Conservation (phyloP, 2,888 invertebrate genomes). For the Microplitis deprimator region DNA sequence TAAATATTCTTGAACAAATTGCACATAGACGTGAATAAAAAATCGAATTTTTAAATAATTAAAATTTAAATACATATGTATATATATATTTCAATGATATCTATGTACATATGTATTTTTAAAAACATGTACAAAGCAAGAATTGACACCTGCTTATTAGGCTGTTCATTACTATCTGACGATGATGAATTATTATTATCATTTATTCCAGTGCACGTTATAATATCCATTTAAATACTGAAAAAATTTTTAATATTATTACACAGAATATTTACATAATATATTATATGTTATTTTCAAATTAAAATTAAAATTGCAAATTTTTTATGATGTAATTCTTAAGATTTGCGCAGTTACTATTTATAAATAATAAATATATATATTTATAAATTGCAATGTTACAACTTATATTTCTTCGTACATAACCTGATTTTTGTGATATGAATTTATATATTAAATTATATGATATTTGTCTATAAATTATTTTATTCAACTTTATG, state of each 20-base stretch:
- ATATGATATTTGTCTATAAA: neutral
- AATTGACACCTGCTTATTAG: neutral
- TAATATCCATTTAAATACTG: neutral
- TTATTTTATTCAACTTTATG: neutral
- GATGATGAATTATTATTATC: neutral
- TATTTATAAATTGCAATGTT: neutral
- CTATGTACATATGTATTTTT: neutral
- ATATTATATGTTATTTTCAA: neutral
- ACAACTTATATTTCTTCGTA: neutral
- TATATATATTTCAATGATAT: neutral
- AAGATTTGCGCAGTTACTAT: neutral
- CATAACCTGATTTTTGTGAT: neutral
- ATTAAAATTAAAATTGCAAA: neutral
- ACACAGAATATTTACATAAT: neutral
- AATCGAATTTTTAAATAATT: no score
- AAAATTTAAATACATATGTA: neutral
- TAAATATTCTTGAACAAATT: no score
- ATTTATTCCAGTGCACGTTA: neutral
- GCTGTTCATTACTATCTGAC: neutral
- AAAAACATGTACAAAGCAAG: neutral
- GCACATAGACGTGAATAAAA: no score
- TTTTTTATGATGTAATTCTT: neutral
- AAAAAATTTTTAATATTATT: neutral
- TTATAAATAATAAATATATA: neutral
- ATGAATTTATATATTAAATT: neutral